phyloP scores from a whole-genome alignment of 2,113 vertebrate species.

The Amblyornis subalaris region DNA sequence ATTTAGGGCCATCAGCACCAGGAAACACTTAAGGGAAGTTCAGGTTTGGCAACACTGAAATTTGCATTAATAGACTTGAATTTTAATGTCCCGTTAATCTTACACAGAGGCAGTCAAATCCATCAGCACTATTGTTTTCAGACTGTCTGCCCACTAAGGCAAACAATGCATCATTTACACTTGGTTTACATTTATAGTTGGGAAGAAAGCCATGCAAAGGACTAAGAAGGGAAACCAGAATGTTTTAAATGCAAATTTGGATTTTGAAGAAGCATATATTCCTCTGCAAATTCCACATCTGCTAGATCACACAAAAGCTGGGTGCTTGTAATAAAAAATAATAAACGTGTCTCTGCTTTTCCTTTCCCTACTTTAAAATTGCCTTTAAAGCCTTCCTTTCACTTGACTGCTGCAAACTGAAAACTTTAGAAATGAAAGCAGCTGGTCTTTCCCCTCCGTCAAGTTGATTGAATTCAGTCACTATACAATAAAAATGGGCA shows the following conservation, averaged over 20 bases:
- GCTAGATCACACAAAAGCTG: constrained; percentile 23
- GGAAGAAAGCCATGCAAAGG: constrained; percentile 10
- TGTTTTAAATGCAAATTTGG: constrained; percentile 38
- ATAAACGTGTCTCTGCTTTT: background rate
- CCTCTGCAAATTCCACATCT: constrained; percentile 42
- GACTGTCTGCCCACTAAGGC: constrained; percentile 45
- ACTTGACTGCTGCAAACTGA: constrained; percentile 4
- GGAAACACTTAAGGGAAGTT: constrained; percentile 7
- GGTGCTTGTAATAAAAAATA: constrained; percentile 2
- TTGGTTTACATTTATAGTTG: constrained; percentile 51
- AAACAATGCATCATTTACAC: constrained; percentile 61
- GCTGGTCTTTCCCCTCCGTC: constrained; percentile 1
- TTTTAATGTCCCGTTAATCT: constrained; percentile 50
- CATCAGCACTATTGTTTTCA: constrained; percentile 53
- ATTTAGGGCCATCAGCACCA: background rate
- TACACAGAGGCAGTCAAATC: constrained; percentile 20
- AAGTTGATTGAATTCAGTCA: background rate
- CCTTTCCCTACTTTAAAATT: background rate
- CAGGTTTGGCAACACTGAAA: constrained; percentile 8
- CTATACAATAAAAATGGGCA: background rate
- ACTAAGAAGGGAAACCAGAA: background rate
- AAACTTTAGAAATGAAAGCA: constrained; percentile 45
- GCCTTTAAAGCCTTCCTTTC: constrained; percentile 10
- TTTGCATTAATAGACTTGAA: constrained; percentile 37
- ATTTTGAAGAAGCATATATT: constrained; percentile 6